phyloP scores from a whole-genome alignment of 1,140 invertebrate genomes.

The Pinna nobilis region DNA sequence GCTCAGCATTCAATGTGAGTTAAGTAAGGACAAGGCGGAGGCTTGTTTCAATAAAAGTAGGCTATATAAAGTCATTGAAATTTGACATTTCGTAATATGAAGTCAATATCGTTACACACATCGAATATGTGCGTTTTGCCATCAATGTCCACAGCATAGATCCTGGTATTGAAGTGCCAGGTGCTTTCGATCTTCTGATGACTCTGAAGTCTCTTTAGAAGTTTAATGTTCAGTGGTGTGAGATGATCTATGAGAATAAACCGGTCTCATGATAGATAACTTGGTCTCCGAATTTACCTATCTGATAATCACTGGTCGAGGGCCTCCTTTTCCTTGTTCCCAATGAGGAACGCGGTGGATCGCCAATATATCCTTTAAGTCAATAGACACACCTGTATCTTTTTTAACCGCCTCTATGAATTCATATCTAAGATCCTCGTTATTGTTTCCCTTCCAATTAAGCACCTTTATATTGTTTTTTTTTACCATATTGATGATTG shows the following conservation, averaged over 20 bases:
- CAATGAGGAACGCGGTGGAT: not conserved
- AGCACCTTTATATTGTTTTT: not conserved
- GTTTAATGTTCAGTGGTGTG: too few species aligned
- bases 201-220: too few species aligned
- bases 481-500: too few species aligned
- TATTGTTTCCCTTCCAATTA: too few species aligned
- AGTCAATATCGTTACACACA: not conserved
- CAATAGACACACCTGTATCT: too few species aligned
- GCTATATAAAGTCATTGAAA: too few species aligned
- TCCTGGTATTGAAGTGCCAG: constrained; percentile 1
- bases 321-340: not conserved
- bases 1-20: not conserved
- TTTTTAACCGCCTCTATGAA: not conserved
- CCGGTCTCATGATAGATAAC: not conserved
- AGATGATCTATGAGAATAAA: not conserved
- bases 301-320: not conserved
- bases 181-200: not conserved
- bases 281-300: not conserved
- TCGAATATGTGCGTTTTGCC: not conserved
- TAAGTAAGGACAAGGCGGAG: not conserved
- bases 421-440: not conserved
- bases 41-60: not conserved
- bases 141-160: not conserved
- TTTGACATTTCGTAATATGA: not conserved
- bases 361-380: too few species aligned